A percentile compares a stretch with the other conserved stretches of the same genome.
phyloP scores from a whole-genome alignment of 1,140 invertebrate species.

The Scylla paramamosain region DNA sequence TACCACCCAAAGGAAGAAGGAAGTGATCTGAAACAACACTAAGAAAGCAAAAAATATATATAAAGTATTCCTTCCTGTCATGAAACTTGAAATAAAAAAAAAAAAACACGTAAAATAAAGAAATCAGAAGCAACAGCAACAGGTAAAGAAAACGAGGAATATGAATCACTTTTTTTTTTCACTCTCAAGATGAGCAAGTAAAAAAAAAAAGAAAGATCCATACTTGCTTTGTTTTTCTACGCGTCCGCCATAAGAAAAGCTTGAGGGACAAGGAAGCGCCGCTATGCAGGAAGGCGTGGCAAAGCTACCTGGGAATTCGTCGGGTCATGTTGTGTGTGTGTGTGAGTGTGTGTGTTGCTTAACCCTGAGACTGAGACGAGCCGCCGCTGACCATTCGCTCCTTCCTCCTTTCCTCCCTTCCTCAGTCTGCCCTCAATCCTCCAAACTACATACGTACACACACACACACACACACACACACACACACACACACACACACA shows the following conservation, averaged over 20 bases:
- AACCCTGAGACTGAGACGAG: not conserved
- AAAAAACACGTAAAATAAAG: not conserved
- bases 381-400: not conserved
- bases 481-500: too few species aligned
- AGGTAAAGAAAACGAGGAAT: not conserved
- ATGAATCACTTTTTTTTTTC: not conserved
- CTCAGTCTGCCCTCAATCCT: not conserved
- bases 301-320: not conserved
- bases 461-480: too few species aligned
- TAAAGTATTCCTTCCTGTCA: too few species aligned
- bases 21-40: not conserved
- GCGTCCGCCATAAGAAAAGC: too few species aligned
- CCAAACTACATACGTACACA: too few species aligned
- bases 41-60: not conserved
- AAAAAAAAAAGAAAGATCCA: not conserved
- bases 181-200: too few species aligned
- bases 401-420: not conserved
- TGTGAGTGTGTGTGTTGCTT: not conserved
- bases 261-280: not conserved
- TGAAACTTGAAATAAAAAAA: not conserved
- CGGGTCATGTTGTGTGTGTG: not conserved
- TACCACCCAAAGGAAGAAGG: not conserved
- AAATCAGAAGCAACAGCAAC: not conserved
- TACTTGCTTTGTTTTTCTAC: not conserved
- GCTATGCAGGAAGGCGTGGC: not conserved